phyloP scores from a whole-genome alignment of 2,113 vertebrate genomes.

The Bothrops jararaca region DNA sequence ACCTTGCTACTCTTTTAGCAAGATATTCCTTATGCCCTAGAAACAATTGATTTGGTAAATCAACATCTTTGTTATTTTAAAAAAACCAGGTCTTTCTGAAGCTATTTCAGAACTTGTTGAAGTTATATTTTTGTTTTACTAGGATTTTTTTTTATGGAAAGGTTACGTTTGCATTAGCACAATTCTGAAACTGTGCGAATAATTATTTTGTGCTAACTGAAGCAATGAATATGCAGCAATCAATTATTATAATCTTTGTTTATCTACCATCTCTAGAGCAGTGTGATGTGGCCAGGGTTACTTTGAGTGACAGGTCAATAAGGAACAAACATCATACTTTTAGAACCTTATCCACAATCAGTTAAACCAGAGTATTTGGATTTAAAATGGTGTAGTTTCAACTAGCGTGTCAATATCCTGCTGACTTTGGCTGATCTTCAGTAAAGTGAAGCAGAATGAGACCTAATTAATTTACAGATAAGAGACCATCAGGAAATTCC shows the following conservation, averaged over 20 bases:
- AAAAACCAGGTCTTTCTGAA: conserved; percentile 13
- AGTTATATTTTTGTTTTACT: conserved; percentile 21
- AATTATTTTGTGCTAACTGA: conserved; percentile 8
- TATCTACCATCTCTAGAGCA: conserved; percentile 1
- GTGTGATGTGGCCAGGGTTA: conserved; percentile 1
- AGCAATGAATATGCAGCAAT: conserved; percentile 29
- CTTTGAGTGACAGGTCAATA: conserved; percentile 34
- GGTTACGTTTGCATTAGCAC: neutral
- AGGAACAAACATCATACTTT: conserved; percentile 32
- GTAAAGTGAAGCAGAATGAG: neutral
- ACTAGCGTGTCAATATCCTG: neutral
- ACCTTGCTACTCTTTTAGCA: neutral
- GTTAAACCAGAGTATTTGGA: conserved; percentile 7
- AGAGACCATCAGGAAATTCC: neutral
- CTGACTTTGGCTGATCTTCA: neutral
- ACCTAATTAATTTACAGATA: neutral
- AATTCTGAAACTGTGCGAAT: neutral
- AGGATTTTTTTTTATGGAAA: neutral
- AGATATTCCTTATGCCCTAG: conserved; percentile 16
- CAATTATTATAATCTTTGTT: conserved; percentile 13
- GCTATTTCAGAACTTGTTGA: conserved; percentile 27
- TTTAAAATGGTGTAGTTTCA: conserved; percentile 6
- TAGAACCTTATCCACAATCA: conserved; percentile 15
- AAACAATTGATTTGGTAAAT: conserved; percentile 38
- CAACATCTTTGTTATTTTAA: conserved; percentile 17